Percentiles rank a stretch among this genome's conserved stretches.
phyloP scores from a whole-genome alignment of 2,888 invertebrate species.

The Frankliniella intonsa region DNA sequence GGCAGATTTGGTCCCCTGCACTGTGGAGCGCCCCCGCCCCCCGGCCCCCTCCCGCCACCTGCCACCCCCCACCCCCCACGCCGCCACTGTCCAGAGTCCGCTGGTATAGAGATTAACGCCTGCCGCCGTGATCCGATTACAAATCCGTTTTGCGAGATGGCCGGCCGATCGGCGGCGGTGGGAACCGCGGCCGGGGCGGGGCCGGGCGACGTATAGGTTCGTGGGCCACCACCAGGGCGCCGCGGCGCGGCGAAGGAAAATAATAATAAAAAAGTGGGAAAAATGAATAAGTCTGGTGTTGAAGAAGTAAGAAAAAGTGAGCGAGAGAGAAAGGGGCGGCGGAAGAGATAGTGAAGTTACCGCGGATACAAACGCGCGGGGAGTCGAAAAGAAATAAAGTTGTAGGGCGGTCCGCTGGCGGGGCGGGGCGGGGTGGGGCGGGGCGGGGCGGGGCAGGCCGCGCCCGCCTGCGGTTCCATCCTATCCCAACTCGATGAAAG shows the following conservation, averaged over 20 bases:
- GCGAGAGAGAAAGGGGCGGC: neutral
- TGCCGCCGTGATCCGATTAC: neutral
- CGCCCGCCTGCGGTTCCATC: slow-evolving; percentile 3
- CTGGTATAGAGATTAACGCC: no score
- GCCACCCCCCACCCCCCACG: no score
- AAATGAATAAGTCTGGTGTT: neutral
- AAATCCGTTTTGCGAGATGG: neutral
- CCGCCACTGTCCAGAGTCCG: no score
- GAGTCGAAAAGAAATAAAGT: neutral
- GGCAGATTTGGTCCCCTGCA: no score
- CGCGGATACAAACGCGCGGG: neutral
- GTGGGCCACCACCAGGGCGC: neutral
- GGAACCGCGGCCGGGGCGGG: no score
- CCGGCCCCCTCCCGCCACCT: no score
- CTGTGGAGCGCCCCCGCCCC: no score
- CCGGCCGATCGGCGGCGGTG: neutral
- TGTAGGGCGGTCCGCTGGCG: neutral
- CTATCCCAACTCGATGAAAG: slow-evolving; percentile 3
- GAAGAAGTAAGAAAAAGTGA: neutral
- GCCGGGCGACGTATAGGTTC: neutral
- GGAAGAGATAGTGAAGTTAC: neutral
- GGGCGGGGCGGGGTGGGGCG: no score
- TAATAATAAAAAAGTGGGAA: neutral
- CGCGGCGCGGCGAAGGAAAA: neutral
- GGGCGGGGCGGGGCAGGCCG: neutral